Evolutionary conservation across 2,113 vertebrate species (phyloP).

Genomic region (Coracopsis vasa): DNA sequence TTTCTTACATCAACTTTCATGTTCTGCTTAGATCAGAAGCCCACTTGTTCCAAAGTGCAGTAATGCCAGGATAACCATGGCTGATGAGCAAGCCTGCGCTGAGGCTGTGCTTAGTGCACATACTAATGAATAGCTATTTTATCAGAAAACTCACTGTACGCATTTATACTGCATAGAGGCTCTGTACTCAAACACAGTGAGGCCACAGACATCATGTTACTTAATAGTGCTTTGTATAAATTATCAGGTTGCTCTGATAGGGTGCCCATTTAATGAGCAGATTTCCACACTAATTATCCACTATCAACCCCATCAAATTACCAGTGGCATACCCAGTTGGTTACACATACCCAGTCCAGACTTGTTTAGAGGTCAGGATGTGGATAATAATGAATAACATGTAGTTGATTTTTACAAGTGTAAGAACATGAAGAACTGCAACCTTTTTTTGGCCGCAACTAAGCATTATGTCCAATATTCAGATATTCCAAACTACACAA

Average conservation of each 20-base stretch:
- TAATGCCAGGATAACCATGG: rapidly evolving
- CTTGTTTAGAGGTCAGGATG: background rate
- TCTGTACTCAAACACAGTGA: background rate
- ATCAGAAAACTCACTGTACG: background rate
- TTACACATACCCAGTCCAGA: background rate
- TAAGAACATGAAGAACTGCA: background rate
- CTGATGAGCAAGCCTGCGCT: background rate
- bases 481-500: background rate
- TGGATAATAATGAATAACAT: background rate
- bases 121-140: background rate
- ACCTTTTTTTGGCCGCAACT: background rate
- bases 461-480: background rate
- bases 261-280: background rate
- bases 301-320: background rate
- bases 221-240: background rate
- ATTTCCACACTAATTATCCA: background rate
- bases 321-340: background rate
- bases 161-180: background rate
- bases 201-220: background rate
- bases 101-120: background rate
- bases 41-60: background rate
- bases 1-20: background rate
- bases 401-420: background rate
- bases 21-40: background rate
- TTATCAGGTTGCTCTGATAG: background rate